These are phyloP conservation scores for Patiria pectinifera DNA, from an alignment of 53 echinoderm and acorn worm species.

Conservation along the genomic window DNA sequence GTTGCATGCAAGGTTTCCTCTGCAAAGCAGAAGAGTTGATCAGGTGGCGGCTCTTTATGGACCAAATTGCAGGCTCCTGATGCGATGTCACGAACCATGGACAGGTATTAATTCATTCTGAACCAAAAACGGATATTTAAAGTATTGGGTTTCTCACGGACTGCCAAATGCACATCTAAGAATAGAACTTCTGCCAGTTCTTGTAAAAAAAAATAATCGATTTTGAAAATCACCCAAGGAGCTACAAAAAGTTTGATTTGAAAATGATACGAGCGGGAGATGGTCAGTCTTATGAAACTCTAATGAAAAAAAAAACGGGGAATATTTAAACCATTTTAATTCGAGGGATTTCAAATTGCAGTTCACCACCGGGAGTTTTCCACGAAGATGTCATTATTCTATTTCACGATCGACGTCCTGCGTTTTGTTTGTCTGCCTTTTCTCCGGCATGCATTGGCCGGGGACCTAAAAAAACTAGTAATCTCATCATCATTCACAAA, in stretches of 20 bases:
- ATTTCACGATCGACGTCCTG: no score
- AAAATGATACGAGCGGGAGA: no score
- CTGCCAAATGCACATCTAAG: not conserved
- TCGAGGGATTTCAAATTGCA: no score
- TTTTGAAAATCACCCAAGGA: not conserved
- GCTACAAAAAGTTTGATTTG: not conserved
- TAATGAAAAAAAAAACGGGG: no score
- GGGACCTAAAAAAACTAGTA: no score
- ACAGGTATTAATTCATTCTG: constrained; percentile 17
- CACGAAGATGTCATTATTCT: no score
- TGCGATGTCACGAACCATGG: constrained; percentile 37
- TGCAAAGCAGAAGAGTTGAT: not conserved
- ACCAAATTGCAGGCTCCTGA: not conserved
- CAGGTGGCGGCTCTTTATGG: not conserved
- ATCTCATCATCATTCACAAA: no score
- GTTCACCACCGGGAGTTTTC: no score
- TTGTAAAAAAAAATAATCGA: not conserved
- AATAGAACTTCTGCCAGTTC: not conserved
- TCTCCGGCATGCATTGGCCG: no score
- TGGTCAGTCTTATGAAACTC: no score
- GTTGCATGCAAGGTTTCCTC: constrained; percentile 8
- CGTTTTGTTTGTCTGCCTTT: no score
- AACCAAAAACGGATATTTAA: constrained; percentile 7
- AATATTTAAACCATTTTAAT: no score
- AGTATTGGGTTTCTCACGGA: constrained; percentile 29